Evolutionary conservation across 2,888 invertebrate species (phyloP).

Genomic region (Brachyptera putata): DNA sequence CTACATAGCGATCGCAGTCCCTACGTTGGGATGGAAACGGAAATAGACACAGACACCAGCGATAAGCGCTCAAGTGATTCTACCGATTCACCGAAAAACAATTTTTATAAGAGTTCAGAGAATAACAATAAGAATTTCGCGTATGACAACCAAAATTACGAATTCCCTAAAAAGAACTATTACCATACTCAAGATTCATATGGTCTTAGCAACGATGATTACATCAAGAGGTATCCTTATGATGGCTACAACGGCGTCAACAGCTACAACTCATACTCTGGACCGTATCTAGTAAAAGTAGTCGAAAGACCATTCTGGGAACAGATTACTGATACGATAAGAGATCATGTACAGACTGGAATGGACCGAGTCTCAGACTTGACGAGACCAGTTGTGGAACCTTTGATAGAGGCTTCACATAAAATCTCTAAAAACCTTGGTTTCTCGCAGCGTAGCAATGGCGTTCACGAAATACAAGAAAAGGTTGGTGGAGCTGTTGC

Average conservation of each 20-base stretch:
- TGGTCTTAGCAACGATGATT: constrained; percentile 31
- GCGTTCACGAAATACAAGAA: constrained; percentile 37
- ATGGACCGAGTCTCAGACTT: constrained; percentile 65
- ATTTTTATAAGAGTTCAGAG: neutral
- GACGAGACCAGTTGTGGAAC: constrained; percentile 62
- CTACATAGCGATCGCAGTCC: constrained; percentile 57
- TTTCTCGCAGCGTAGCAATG: constrained; percentile 50
- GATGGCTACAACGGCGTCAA: constrained; percentile 34
- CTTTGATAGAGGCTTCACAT: constrained; percentile 71
- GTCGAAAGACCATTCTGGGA: constrained; percentile 64
- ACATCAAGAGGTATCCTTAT: constrained; percentile 32
- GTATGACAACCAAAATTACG: constrained; percentile 46
- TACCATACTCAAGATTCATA: constrained; percentile 43
- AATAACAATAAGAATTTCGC: neutral
- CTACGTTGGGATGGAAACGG: constrained; percentile 47
- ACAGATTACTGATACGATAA: constrained; percentile 66
- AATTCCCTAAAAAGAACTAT: constrained; percentile 45
- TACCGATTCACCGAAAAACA: neutral
- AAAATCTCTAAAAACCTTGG: constrained; percentile 76
- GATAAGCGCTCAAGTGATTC: constrained; percentile 22
- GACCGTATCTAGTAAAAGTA: constrained; percentile 55
- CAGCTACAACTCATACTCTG: constrained; percentile 42
- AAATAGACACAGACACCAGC: constrained; percentile 33
- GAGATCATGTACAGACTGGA: constrained; percentile 62
- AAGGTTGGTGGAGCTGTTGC: constrained; percentile 46